Base-by-base conservation (phyloP, 2,113 vertebrate genomes). In the Smithornis capensis region DNA sequence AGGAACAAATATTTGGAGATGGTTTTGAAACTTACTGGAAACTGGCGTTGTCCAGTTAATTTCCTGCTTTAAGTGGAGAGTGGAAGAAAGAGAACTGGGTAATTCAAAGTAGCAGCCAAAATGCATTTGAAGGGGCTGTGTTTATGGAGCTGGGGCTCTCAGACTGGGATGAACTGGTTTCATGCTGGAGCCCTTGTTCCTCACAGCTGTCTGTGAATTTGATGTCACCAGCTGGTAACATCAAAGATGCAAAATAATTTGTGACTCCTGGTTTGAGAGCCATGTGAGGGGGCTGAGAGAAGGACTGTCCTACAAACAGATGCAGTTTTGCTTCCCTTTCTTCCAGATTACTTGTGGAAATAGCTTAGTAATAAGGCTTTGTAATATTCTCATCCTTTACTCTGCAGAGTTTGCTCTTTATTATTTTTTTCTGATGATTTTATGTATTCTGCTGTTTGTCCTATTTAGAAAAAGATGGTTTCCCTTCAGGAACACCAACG, bases 381-480 rank as follows among this genome's bases (percentile, higher is more conserved):
- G 53, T 60, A 47, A 25, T 59, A 8, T 14, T 64, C 23, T 62
- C 42, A n/a, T 9, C 25, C 35, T 87, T 63, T 76, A 7, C 9
- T 80, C 7, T 18, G 25, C 24, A 14, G 74, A 77, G 6, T 11
- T 70, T 7, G 17, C 40, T 68, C 64, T 35, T 37, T 17, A 35
- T 83, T 52, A 7, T 55, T 17, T 40, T 10, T 67, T 65, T 29
- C 56, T 96, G 65, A 73, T 90, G 27, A 33, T 71, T 86, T 86
- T 81, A 14, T 91, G 33, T 83, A 3, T 90, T 94, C n/a, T 95
- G n/a, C 19, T 84, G 1, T 94, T 87, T 98, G 68, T 97, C 64
- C 16, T 95, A 44, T 91, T 85, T 90, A 99, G 99, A 99, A 95
- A 99, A 99, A 98, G 99, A 99, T 85, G 97, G 98, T 23, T 99